Evolutionary conservation across 1,140 invertebrate species (phyloP), one percentile per base, ranked within the genome.

Genomic region (Copidosoma floridanum): DNA sequence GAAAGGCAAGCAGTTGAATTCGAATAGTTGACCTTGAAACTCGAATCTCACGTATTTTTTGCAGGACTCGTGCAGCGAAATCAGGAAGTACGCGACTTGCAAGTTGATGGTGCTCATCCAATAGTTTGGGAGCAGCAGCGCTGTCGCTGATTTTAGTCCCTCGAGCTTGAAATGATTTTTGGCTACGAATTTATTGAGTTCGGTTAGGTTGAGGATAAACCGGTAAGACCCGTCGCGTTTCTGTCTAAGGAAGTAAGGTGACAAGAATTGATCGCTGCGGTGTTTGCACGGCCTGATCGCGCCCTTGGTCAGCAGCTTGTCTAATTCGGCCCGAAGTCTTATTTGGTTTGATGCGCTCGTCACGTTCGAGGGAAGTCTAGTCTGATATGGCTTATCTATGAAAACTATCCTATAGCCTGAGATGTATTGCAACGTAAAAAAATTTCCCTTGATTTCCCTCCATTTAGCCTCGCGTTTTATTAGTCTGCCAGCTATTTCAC

Each of bases 391-490:
- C 23, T 4, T 50, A 8, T n/a, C n/a, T n/a, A 8, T 6, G 16
- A 16, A 32, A 53, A 62, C 1, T 11, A 65, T 65, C 20, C 38
- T 26, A 52, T 51, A 46, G 16, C 55, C 61, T 12, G 16, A n/a
- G n/a, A 60, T 18, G 40, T 46, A 64, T 11, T 10, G 5, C 12
- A 60, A 43, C 12, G 56, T 43, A 7, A 18, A 21, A n/a, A n/a
- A n/a, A n/a, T 57, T 38, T 32, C n/a, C n/a, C n/a, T n/a, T n/a
- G n/a, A n/a, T n/a, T n/a, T n/a, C n/a, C n/a, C n/a, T n/a, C n/a
- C n/a, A n/a, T n/a, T n/a, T n/a, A n/a, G n/a, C n/a, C n/a, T n/a
- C n/a, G n/a, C n/a, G n/a, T n/a, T n/a, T n/a, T n/a, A n/a, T n/a
- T n/a, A n/a, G n/a, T n/a, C n/a, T n/a, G n/a, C n/a, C n/a, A n/a